Percentiles rank a stretch among this genome's conserved stretches.
phyloP scores from a whole-genome alignment of 92 coral and sea anemone genomes.

The Plumapathes pennacea region DNA sequence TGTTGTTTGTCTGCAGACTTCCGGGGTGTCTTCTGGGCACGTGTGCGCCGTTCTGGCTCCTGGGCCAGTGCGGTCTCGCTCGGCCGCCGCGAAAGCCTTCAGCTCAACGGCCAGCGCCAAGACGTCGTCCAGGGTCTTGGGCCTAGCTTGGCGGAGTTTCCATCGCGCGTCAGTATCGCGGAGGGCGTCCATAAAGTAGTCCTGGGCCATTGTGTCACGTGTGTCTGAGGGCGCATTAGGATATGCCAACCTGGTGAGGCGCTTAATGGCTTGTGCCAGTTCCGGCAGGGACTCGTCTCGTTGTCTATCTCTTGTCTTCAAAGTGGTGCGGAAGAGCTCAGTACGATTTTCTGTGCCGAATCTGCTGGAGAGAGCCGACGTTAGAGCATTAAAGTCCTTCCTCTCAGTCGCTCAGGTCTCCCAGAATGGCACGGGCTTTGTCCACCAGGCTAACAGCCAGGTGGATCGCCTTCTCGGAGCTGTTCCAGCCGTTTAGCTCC shows the following conservation, averaged over 20 bases:
- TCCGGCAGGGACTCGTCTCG: constrained; percentile 24
- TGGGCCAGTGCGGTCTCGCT: not conserved
- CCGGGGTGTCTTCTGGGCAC: too few relatives aligned
- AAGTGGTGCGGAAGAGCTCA: constrained; percentile 18
- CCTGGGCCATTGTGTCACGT: constrained; percentile 9
- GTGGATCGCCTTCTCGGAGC: constrained; percentile 13
- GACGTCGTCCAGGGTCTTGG: not conserved
- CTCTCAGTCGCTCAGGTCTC: constrained; percentile 28
- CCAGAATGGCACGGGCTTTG: constrained; percentile 29
- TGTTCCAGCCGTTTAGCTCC: constrained; percentile 21
- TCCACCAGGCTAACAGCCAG: constrained; percentile 24
- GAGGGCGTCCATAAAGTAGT: constrained; percentile 12
- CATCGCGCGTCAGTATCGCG: constrained; percentile 6
- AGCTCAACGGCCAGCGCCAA: too few relatives aligned
- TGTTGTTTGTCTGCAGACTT: too few relatives aligned
- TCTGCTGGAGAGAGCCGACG: constrained; percentile 7
- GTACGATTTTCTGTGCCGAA: constrained; percentile 23
- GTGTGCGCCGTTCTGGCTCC: too few relatives aligned
- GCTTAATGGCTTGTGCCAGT: constrained; percentile 37
- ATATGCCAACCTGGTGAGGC: constrained; percentile 10
- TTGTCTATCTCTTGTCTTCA: constrained; percentile 14
- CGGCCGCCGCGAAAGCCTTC: constrained; percentile 1
- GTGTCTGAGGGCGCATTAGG: constrained; percentile 1
- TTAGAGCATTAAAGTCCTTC: constrained; percentile 1
- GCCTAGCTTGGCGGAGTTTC: constrained; percentile 8